Conservation (phyloP, 2,888 invertebrate genomes). For the Cephonodes hylas region DNA sequence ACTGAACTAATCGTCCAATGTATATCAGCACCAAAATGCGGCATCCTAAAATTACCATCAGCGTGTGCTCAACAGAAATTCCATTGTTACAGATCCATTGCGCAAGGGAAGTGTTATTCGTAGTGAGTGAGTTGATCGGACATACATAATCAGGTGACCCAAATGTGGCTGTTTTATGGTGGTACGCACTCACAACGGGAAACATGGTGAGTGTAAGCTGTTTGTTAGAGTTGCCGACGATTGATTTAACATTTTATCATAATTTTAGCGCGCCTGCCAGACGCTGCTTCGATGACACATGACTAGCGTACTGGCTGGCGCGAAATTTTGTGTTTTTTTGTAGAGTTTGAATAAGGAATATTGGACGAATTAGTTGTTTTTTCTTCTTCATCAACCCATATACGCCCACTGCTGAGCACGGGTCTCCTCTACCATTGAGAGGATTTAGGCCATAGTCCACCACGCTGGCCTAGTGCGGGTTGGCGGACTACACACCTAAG, state of each 20-base stretch:
- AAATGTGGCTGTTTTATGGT: constrained; percentile 63
- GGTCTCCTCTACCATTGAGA: too few relatives aligned
- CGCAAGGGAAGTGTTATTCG: constrained; percentile 11
- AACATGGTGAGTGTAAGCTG: constrained; percentile 62
- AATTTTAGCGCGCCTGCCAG: not conserved
- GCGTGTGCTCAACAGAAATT: not conserved
- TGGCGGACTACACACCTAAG: too few relatives aligned
- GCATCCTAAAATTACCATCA: not conserved
- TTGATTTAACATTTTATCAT: constrained; percentile 1
- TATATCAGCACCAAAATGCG: not conserved
- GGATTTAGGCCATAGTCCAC: too few relatives aligned
- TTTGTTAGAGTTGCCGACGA: not conserved
- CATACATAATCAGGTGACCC: constrained; percentile 42
- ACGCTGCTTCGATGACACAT: not conserved
- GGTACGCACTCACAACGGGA: constrained; percentile 59
- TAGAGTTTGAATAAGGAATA: too few relatives aligned
- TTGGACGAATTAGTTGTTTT: too few relatives aligned
- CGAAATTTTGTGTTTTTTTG: too few relatives aligned
- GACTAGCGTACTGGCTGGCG: too few relatives aligned
- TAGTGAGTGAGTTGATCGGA: constrained; percentile 19
- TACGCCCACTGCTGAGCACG: too few relatives aligned
- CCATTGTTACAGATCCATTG: constrained; percentile 21
- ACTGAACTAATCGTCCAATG: not conserved
- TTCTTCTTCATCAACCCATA: too few relatives aligned
- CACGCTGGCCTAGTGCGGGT: too few relatives aligned